A percentile compares a stretch with the other conserved stretches of the same genome.
These are phyloP conservation scores for Crocidura indochinensis DNA, from an alignment of 2,797 vertebrate species.

Conservation along the genomic window DNA sequence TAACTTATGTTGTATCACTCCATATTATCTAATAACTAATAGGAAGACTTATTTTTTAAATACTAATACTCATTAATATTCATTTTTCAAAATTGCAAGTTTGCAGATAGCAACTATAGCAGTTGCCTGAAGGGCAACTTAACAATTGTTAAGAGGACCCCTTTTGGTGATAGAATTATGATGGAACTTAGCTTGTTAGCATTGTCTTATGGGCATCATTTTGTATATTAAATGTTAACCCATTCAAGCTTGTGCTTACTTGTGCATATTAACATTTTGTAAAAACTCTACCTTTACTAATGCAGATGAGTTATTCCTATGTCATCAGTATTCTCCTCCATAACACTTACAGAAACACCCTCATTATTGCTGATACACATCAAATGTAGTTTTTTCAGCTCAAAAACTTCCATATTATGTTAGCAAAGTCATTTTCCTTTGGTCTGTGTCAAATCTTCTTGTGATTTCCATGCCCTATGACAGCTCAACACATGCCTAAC, in stretches of 20 bases:
- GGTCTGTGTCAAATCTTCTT: not conserved
- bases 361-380: constrained; percentile 52
- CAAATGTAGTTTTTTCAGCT: not conserved
- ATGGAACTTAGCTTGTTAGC: no score
- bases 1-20: rapidly evolving
- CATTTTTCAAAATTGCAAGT: not conserved
- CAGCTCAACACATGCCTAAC: not conserved
- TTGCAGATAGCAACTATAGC: not conserved
- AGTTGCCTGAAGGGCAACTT: no score
- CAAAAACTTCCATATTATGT: not conserved
- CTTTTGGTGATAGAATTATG: no score
- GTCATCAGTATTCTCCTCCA: not conserved
- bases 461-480: not conserved
- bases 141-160: no score
- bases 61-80: no score
- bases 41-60: no score
- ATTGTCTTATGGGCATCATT: no score
- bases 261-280: not conserved
- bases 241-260: not conserved
- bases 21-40: not conserved
- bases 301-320: not conserved
- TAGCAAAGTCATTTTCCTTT: constrained; percentile 32
- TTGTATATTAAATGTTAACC: not conserved
- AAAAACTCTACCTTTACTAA: not conserved
- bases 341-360: not conserved